Base-by-base conservation (phyloP, 2,888 invertebrate genomes). In the Blastobasis adustella region DNA sequence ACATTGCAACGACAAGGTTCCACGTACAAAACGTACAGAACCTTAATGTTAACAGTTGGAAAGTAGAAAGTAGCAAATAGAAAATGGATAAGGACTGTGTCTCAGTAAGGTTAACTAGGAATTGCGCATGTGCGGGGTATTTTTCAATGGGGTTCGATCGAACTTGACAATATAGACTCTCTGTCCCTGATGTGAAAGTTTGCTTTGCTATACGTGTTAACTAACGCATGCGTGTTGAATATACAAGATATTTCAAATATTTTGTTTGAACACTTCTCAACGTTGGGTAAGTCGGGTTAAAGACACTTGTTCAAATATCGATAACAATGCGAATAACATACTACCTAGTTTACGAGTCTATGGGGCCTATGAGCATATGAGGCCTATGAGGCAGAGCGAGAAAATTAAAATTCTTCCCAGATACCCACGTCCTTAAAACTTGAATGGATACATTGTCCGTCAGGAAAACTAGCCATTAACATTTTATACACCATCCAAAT, bases 81-180 rank as follows among this genome's bases (percentile, higher is more conserved):
- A 54, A 66, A 61, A 46, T 10, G 62, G 60, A 37, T 57, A 52
- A 55, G 70, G 63, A 73, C 74, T 62, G 63, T 78, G 76, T 77
- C 71, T 54, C 58, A 64, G 58, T 67, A 71, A 71, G 64, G 59
- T 60, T 65, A 66, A 67, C 67, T 70, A 73, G 66, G 68, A 63
- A 66, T 58, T 66, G 72, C 83, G 84, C 86, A 84, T 85, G 86
- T 82, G 86, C 78, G 63, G 64, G 60, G 60, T 53, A 23, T 23
- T 62, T 62, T 57, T 67, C 71, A 68, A 71, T 71, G 64, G 71
- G 71, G 68, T 71, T 73, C 23, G 23, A 23, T 23, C 23, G 23
- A 23, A 23, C 23, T 23, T 23, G 23, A 23, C 23, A 23, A 23
- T 23, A 1, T 23, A 23, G 23, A 23, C 23, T 23, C 23, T 23